Base-by-base conservation (phyloP, 1,140 invertebrate genomes). In the Cepaea nemoralis region DNA sequence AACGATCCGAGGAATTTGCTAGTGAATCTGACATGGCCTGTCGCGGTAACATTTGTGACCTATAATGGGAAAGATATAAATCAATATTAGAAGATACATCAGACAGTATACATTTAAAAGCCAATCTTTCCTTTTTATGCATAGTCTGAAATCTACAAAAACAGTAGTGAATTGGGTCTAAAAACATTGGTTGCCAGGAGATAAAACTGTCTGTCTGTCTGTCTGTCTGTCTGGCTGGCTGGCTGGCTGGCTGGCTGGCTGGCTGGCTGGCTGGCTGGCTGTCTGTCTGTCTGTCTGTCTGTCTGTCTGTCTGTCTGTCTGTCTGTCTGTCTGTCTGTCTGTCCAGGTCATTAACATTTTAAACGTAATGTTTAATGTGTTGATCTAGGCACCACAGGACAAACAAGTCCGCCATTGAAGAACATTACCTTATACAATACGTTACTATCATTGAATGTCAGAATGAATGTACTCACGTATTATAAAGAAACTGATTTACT, bases 1-100 rank as follows among this genome's bases (percentile, higher is more conserved):
- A 87, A 87, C 10, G 82, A 74, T 6, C 86, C 86, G 42, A 87
- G 81, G 45, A 87, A 84, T 55, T 85, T 87, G 75, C 77, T 82
- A 48, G 81, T 82, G 45, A 87, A 86, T 42, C 71, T 63, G 6
- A 86, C 79, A 6, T 71, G 74, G 5, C 70, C 78, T 3, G 31
- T 45, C 1, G 55, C 39, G 35, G 39, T 75, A 8, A 83, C 35
- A 0, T 37, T 16, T 5, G 39, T 78, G 19, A 81, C 24, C 84
- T 85, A 63, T 22, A 50, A 2, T 42, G 31, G 31, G 19, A 50
- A 35, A 50, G 5, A 77, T 22, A 39, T 63, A 2, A 5, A 42
- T 2, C 10, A 10, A 77, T n/a, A 22, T 39, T 35, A 76, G 3
- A 71, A 67, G 24, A 76, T n/a, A 33, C 8, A n/a, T 70, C 19